Evolutionary conservation across 1,140 invertebrate species (phyloP).

Genomic region (Melanaphis sacchari): DNA sequence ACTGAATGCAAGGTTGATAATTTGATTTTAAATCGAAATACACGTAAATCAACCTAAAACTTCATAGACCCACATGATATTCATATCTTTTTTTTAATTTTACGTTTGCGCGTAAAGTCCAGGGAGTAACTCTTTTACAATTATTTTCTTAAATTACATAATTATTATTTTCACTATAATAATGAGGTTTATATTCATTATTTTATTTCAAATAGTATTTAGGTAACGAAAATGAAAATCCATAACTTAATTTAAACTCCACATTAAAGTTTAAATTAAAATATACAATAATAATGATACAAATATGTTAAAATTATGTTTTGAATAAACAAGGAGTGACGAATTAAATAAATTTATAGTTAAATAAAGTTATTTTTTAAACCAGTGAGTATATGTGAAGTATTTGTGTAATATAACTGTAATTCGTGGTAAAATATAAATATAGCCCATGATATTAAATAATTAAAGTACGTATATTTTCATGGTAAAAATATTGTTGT

Average conservation of each 20-base stretch:
- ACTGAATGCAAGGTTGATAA: not conserved
- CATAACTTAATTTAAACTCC: not conserved
- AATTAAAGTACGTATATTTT: not conserved
- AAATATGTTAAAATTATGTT: not conserved
- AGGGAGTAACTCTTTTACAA: not conserved
- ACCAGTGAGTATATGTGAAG: not conserved
- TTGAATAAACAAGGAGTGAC: not conserved
- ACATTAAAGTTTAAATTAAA: not conserved
- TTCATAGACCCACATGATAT: not conserved
- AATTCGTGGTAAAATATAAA: not conserved
- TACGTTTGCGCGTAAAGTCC: not conserved
- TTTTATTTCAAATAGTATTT: not conserved
- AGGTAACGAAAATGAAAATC: not conserved
- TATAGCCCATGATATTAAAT: not conserved
- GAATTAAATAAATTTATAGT: too few species aligned
- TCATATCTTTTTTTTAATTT: not conserved
- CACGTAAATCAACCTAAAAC: not conserved
- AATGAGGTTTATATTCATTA: not conserved
- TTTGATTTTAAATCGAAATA: not conserved
- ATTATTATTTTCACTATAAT: not conserved
- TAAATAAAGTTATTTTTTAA: not conserved
- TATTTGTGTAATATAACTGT: not conserved
- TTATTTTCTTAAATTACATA: not conserved
- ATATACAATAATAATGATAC: not conserved
- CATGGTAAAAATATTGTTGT: not conserved